Evolutionary conservation across 2,797 vertebrate species (phyloP).

Genomic region (Columba guinea): DNA sequence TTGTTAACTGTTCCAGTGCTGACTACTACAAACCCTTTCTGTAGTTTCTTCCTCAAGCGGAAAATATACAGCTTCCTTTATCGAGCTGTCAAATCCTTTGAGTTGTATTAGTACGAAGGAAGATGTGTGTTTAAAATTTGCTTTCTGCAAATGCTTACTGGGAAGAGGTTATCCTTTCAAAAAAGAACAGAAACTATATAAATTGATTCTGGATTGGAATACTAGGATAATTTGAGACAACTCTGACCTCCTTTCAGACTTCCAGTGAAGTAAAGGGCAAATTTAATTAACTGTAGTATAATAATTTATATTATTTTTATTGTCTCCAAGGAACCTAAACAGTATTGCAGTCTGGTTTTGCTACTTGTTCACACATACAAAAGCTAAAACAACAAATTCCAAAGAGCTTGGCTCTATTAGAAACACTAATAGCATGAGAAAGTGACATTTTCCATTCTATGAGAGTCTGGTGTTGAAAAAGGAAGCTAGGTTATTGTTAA

Average conservation of each 20-base stretch:
- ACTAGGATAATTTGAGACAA: background rate
- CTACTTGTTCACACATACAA: background rate
- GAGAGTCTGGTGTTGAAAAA: background rate
- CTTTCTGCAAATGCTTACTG: background rate
- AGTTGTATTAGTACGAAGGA: background rate
- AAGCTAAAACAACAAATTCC: background rate
- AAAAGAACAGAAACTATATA: background rate
- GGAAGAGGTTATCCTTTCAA: background rate
- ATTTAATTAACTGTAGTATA: background rate
- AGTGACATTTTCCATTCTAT: background rate
- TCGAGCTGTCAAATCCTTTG: background rate
- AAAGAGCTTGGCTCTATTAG: background rate
- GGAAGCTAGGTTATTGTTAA: background rate
- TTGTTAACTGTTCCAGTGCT: background rate
- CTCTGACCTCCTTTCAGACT: background rate
- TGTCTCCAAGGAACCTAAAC: background rate
- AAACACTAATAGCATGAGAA: background rate
- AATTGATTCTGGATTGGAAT: background rate
- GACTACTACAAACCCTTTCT: background rate
- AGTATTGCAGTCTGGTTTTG: background rate
- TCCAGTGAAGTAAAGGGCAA: background rate
- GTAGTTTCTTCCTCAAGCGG: background rate
- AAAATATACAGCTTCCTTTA: background rate
- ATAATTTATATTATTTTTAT: background rate
- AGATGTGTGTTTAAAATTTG: background rate